Percentiles rank a stretch among this genome's conserved stretches.
These are phyloP conservation scores for Rotaria macrura DNA, from an alignment of 2,888 invertebrate genomes.

Conservation along the genomic window DNA sequence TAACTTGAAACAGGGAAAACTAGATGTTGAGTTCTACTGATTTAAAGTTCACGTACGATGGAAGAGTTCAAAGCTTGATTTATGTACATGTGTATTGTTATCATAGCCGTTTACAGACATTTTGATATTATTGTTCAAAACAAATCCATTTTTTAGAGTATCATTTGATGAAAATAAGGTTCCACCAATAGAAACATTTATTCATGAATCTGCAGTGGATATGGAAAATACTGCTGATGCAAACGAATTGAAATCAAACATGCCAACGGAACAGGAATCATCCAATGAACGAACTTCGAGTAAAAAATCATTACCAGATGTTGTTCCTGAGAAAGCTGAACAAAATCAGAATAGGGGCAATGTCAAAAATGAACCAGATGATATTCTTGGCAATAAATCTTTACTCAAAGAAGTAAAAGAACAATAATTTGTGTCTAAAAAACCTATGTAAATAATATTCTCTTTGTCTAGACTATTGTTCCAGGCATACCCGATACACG, in stretches of 20 bases:
- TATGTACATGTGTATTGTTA: no score
- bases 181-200: background rate
- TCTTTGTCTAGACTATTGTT: background rate
- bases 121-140: background rate
- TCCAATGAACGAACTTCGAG: background rate
- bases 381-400: constrained; percentile 7
- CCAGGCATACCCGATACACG: background rate
- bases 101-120: no score
- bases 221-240: background rate
- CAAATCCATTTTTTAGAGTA: no score
- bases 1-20: no score
- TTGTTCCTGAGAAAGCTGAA: background rate
- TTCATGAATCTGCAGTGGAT: background rate
- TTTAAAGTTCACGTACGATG: no score
- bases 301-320: background rate
- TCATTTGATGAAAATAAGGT: background rate
- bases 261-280: background rate
- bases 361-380: background rate
- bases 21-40: no score
- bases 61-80: no score
- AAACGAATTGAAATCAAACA: background rate
- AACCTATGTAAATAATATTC: background rate
- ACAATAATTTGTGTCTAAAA: no score
- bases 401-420: background rate
- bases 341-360: no score